Base-by-base conservation (phyloP, 2,113 vertebrate genomes). In the Suricata suricatta region DNA sequence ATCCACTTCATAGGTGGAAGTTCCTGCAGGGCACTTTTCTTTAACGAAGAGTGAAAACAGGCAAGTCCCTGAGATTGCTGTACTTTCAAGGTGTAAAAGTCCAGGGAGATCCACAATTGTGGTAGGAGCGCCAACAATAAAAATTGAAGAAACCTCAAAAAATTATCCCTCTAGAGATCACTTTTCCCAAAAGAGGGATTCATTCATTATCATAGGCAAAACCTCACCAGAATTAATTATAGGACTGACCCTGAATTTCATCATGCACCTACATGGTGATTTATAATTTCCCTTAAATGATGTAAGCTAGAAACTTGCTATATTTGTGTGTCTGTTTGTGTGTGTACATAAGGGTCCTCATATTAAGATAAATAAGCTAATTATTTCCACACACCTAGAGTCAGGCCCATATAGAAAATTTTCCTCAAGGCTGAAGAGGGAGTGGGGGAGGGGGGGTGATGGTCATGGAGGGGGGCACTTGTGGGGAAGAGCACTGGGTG, bases 221-320 rank as follows among this genome's bases (percentile, higher is more conserved):
- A 84, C 33, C 11, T 85, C 68, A 54, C 47, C 35, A 90, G 38
- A 87, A 93, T 84, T 93, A 87, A 84, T 92, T 89, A 77, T 29
- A 23, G 0, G 64, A 33, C 7, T 0, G 12, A 82, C 52, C 14
- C 23, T 66, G 60, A 89, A 94, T 82, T 77, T 31, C 57, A 33
- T 57, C 44, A 89, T 77, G 57, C 0, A 60, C 10, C 41, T 64
- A 47, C 14, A 9, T 23, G 23, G 2, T 60, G 80, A 71, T 77
- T 85, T 60, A 74, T 64, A 19, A 69, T 69, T 88, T 94, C 84
- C 27, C 7, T 79, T 90, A 80, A 95, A 76, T 79, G 25, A 87
- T 44, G 3, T 66, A 89, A n/a, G n/a, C 13, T 72, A 92, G 35
- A 86, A 92, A 87, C 64, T 91, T 84, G 15, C 47, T 88, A 25